These are phyloP conservation scores for Capricornis sumatraensis DNA, from an alignment of 2,113 vertebrate genomes.

Conservation along the genomic window DNA sequence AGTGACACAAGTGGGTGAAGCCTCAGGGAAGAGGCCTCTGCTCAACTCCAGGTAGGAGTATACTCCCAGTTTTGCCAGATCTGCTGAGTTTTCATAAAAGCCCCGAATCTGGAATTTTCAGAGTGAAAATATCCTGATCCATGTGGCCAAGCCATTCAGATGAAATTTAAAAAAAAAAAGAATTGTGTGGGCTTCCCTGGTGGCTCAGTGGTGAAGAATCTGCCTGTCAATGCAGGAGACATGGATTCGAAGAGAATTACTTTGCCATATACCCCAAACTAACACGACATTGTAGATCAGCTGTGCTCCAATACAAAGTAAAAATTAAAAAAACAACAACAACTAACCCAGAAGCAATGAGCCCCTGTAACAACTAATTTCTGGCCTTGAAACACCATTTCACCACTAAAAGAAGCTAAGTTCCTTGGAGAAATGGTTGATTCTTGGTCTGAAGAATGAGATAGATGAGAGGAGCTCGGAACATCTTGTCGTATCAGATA, in stretches of 20 bases:
- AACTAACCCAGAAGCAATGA: neutral
- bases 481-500: neutral
- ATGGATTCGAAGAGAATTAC: neutral
- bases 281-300: neutral
- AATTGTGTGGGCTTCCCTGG: neutral
- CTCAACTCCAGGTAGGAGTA: neutral
- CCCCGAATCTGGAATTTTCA: neutral
- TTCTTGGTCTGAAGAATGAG: neutral
- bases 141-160: neutral
- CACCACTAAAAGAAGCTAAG: neutral
- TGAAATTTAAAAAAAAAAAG: neutral
- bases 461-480: neutral
- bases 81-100: neutral
- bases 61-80: neutral
- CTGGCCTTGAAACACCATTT: neutral
- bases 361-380: neutral
- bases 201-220: neutral
- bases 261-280: neutral
- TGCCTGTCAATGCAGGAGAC: neutral
- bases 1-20: neutral
- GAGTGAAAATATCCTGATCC: neutral
- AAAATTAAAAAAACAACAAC: neutral
- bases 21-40: neutral
- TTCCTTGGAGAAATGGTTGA: neutral
- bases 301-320: neutral